phyloP scores from a whole-genome alignment of 2,113 vertebrate genomes.

The Cyanoderma ruficeps region DNA sequence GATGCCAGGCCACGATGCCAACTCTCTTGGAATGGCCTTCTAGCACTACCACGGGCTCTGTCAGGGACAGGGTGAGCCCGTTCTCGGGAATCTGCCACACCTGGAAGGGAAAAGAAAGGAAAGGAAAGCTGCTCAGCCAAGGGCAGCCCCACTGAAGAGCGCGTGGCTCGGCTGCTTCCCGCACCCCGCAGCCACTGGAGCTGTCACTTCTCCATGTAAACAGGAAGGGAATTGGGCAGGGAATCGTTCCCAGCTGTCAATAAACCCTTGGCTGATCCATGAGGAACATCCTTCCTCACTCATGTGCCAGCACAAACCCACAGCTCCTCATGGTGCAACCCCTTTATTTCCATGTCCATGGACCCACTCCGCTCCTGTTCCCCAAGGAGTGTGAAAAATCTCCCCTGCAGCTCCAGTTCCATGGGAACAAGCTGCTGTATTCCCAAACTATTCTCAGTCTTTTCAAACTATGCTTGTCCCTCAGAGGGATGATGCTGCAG shows the following conservation, averaged over 20 bases:
- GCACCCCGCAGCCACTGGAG: rapidly evolving
- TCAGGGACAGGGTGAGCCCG: constrained; percentile 87
- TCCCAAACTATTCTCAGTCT: background rate
- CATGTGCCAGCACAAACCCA: background rate
- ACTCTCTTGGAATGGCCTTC: constrained; percentile 96
- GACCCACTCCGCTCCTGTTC: rapidly evolving
- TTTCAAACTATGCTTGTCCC: background rate
- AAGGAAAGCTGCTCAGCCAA: background rate
- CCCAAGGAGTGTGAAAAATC: background rate
- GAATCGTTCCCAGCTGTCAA: background rate
- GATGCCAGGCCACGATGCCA: constrained; percentile 95
- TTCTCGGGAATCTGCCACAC: constrained; percentile 98
- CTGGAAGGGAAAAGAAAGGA: constrained; percentile 60
- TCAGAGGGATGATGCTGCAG: rapidly evolving
- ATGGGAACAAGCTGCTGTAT: background rate
- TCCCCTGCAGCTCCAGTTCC: background rate
- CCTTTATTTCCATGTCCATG: rapidly evolving
- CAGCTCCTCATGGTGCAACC: background rate
- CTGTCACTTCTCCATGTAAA: rapidly evolving
- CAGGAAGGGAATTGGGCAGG: background rate
- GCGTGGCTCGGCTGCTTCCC: rapidly evolving
- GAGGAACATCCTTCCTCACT: background rate
- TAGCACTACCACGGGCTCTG: constrained; percentile 89
- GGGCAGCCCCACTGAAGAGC: background rate
- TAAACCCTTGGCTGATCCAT: background rate